Percentiles rank a stretch among this genome's conserved stretches.
phyloP scores from a whole-genome alignment of 2,888 invertebrate species.

The Eupithecia subfuscata region DNA sequence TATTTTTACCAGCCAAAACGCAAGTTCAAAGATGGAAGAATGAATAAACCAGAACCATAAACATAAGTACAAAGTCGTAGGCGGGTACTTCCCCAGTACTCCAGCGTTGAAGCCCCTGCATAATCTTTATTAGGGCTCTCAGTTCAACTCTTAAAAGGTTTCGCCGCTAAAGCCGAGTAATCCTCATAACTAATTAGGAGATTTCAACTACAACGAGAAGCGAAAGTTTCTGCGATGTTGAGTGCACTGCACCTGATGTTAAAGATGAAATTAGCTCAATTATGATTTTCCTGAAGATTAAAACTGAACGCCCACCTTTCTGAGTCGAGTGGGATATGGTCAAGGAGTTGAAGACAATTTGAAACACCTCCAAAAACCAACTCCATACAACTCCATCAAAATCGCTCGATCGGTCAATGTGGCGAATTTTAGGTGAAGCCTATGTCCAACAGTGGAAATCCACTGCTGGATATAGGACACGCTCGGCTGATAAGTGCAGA shows the following conservation, averaged over 20 bases:
- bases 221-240: constrained; percentile 11
- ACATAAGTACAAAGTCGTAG: neutral
- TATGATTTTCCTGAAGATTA: constrained; percentile 1
- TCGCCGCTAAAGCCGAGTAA: constrained; percentile 24
- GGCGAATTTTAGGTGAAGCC: too few species aligned
- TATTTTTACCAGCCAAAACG: neutral
- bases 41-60: constrained; percentile 1
- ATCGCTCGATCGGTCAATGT: too few species aligned
- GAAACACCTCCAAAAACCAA: too few species aligned
- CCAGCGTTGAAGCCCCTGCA: constrained; percentile 4
- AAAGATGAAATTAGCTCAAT: constrained; percentile 4
- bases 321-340: too few species aligned
- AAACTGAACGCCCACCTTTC: neutral
- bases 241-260: constrained; percentile 26
- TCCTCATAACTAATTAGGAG: constrained; percentile 33
- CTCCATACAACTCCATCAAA: too few species aligned
- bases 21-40: neutral
- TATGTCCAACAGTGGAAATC: too few species aligned
- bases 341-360: too few species aligned
- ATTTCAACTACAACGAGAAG: constrained; percentile 27
- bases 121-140: constrained; percentile 24
- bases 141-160: constrained; percentile 28
- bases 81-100: constrained; percentile 2
- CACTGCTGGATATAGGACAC: neutral
- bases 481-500: neutral